These are phyloP conservation scores for Sarcophaga variegata DNA, from an alignment of 2,888 invertebrate genomes.

Conservation along the genomic window DNA sequence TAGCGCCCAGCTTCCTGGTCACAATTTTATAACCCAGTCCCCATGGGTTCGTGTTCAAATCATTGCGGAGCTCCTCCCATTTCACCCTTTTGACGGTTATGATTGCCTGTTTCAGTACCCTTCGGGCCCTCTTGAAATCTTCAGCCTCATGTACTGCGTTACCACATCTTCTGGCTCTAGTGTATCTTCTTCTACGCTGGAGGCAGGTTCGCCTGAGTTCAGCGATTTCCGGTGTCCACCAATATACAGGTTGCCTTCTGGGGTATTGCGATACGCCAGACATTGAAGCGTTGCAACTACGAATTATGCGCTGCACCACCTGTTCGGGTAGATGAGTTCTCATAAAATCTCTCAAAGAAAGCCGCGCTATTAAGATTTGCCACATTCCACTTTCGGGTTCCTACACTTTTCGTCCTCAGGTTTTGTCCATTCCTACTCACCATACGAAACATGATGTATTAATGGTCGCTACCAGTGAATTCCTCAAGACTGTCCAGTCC, in stretches of 20 bases:
- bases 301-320: not conserved
- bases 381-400: no score
- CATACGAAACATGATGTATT: no score
- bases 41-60: conserved; percentile 1
- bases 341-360: no score
- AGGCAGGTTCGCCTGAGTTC: not conserved
- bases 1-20: no score
- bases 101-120: not conserved
- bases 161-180: not conserved
- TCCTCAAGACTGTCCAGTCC: no score
- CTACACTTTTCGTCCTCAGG: no score
- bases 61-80: conserved; percentile 14
- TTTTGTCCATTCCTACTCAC: no score
- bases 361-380: no score
- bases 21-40: no score
- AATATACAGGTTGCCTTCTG: not conserved
- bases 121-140: not conserved
- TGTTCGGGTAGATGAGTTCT: no score
- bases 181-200: not conserved
- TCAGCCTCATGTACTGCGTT: not conserved
- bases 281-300: conserved; percentile 3
- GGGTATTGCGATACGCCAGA: not conserved
- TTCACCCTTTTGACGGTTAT: not conserved
- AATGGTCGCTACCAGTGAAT: no score
- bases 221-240: not conserved